A percentile compares a stretch with the other conserved stretches of the same genome.
Conservation (phyloP, 2,797 vertebrate genomes). For the Nannoperca australis region DNA sequence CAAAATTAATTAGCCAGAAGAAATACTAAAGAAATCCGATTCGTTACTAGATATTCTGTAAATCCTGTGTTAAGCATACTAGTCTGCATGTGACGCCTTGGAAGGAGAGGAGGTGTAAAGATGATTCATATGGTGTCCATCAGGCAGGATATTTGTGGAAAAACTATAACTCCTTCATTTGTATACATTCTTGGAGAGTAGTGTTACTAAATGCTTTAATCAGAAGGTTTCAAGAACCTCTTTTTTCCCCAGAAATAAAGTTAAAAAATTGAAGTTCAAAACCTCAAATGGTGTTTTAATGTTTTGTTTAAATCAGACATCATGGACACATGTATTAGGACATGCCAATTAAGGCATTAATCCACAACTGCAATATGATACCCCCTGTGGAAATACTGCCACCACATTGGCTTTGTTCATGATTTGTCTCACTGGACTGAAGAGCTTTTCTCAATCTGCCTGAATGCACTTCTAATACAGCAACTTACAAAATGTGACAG, state of each 20-base stretch:
- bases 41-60: not conserved
- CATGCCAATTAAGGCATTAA: slow-evolving; percentile 12
- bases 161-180: not conserved
- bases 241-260: too few relatives aligned
- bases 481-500: slow-evolving; percentile 48
- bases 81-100: not conserved
- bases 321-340: not conserved
- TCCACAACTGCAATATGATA: slow-evolving; percentile 8
- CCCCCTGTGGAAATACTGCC: slow-evolving; percentile 54
- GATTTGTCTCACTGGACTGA: slow-evolving; percentile 32
- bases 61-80: not conserved
- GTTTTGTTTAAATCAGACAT: not conserved
- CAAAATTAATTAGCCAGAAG: not conserved
- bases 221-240: not conserved
- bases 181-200: too few relatives aligned
- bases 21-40: not conserved
- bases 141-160: not conserved
- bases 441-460: slow-evolving; percentile 11
- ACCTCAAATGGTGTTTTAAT: not conserved
- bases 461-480: slow-evolving; percentile 16
- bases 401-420: slow-evolving; percentile 48
- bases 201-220: not conserved
- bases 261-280: not conserved
- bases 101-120: not conserved
- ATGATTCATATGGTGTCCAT: not conserved